Percentiles rank a stretch among this genome's conserved stretches.
Evolutionary conservation across 2,113 vertebrate species (phyloP).

Genomic region (Mellivora capensis): DNA sequence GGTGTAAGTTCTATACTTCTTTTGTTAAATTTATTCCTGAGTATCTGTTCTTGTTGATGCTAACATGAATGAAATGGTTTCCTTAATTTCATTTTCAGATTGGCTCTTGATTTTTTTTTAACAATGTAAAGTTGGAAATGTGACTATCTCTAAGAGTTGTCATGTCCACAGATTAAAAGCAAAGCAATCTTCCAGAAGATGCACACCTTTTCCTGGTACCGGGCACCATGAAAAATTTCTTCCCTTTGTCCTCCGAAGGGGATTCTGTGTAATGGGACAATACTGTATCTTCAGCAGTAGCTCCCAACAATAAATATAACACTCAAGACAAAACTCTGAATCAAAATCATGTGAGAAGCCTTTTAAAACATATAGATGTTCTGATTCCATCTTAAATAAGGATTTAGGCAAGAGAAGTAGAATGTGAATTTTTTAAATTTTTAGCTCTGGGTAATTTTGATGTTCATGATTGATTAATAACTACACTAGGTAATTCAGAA

Average conservation of each 20-base stretch:
- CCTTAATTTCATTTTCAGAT: not conserved
- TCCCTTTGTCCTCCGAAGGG: not conserved
- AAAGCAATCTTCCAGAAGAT: constrained; percentile 36
- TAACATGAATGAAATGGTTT: not conserved
- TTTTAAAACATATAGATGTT: constrained; percentile 2
- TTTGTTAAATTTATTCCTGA: constrained; percentile 2
- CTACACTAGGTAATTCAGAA: not conserved
- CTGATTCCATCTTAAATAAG: not conserved
- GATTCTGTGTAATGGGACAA: not conserved
- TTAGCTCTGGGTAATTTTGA: not conserved
- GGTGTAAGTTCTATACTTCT: not conserved
- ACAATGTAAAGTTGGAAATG: not conserved
- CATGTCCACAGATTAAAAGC: constrained; percentile 5
- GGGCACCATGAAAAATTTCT: not conserved
- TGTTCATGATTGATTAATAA: not conserved
- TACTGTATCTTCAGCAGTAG: not conserved
- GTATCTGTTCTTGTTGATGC: not conserved
- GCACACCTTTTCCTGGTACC: not conserved
- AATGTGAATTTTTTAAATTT: constrained; percentile 3
- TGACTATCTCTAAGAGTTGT: not conserved
- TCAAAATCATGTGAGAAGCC: not conserved
- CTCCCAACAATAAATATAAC: constrained; percentile 4
- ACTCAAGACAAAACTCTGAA: not conserved
- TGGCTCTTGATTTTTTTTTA: not conserved
- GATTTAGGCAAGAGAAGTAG: not conserved